These are phyloP conservation scores for Pseudanteris insignis DNA, from an alignment of 2,888 invertebrate species.

Conservation along the genomic window DNA sequence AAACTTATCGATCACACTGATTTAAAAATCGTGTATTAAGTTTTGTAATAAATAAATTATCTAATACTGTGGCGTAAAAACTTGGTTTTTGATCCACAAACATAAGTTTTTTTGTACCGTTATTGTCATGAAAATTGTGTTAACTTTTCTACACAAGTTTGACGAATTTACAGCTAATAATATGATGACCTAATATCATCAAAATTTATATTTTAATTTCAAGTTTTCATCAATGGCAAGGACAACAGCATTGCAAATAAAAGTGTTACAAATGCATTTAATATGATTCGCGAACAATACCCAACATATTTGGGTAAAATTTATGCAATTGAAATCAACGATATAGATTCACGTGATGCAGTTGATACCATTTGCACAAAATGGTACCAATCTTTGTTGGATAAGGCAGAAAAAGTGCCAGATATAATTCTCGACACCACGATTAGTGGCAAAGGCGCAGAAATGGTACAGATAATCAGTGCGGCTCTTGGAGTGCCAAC, in stretches of 20 bases:
- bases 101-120: too few relatives aligned
- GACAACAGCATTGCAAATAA: slow-evolving; percentile 55
- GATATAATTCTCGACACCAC: slow-evolving; percentile 86
- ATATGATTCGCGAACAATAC: slow-evolving; percentile 50
- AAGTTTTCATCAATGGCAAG: slow-evolving; percentile 59
- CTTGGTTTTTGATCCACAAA: too few relatives aligned
- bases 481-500: slow-evolving; percentile 83
- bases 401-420: slow-evolving; percentile 74
- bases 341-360: slow-evolving; percentile 50
- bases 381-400: slow-evolving; percentile 56
- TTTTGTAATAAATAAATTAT: too few relatives aligned
- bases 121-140: neutral
- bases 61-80: too few relatives aligned
- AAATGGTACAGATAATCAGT: slow-evolving; percentile 86
- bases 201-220: too few relatives aligned
- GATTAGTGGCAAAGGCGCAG: slow-evolving; percentile 81
- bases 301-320: slow-evolving; percentile 53
- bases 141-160: neutral
- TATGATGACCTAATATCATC: neutral
- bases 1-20: too few relatives aligned
- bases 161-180: neutral
- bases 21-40: too few relatives aligned
- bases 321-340: slow-evolving; percentile 52
- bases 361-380: slow-evolving; percentile 53
- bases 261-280: slow-evolving; percentile 55